Conservation (phyloP, 2,113 vertebrate genomes). For the Gambusia holbrooki region DNA sequence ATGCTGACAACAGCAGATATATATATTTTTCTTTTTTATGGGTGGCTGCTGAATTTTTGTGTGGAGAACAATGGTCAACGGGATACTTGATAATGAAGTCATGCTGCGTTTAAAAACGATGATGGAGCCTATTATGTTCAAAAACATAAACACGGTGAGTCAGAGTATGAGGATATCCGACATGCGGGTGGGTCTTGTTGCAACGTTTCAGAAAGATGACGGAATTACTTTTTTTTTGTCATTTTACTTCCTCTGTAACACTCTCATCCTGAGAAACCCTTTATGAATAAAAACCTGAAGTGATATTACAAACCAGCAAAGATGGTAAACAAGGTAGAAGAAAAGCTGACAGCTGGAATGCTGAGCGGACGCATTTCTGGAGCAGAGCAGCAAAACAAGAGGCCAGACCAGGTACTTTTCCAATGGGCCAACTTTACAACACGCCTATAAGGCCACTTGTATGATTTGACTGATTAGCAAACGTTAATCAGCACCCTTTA, state of each 20-base stretch:
- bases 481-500: constrained; percentile 45
- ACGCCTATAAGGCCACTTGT: constrained; percentile 2
- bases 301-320: background rate
- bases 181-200: constrained; percentile 31
- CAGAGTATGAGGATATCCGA: constrained; percentile 37
- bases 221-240: background rate
- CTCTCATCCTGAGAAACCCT: background rate
- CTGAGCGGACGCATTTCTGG: constrained; percentile 2
- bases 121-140: constrained; percentile 27
- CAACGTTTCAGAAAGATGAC: constrained; percentile 8
- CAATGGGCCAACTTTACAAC: constrained; percentile 41
- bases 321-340: constrained; percentile 11
- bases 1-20: constrained; percentile 19
- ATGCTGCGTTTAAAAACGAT: constrained; percentile 21
- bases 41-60: constrained; percentile 13
- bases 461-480: constrained; percentile 36
- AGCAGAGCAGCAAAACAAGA: constrained; percentile 6
- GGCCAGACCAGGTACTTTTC: no score
- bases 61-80: constrained; percentile 56
- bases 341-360: background rate
- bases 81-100: constrained; percentile 53
- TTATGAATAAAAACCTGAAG: background rate
- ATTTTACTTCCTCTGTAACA: background rate
- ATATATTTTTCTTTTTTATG: background rate
- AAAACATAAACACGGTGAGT: constrained; percentile 27